Base-by-base conservation (phyloP, 2,888 invertebrate species). In the Plusia festucae region DNA sequence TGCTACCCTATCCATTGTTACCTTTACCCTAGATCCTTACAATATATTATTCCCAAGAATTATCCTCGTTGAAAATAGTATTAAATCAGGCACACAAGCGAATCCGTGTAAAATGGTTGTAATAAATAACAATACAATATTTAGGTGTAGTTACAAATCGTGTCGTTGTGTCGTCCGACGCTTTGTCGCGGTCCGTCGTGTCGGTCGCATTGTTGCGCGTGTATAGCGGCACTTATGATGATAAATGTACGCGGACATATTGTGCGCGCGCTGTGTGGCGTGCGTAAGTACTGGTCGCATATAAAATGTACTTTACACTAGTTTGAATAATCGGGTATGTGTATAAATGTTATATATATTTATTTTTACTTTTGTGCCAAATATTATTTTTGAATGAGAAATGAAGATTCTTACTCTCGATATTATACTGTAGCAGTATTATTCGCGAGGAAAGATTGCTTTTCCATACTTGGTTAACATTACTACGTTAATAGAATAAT, bases 211-310 rank as follows among this genome's bases (percentile, higher is more conserved):
- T 85, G 85, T 86, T 79, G 74, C 76, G 70, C 66, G 83, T 85
- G 86, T 87, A 86, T 85, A 82, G 83, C 83, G 79, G 82, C 90
- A 87, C 90, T 93, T 91, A 92, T 91, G 92, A 93, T 93, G 94
- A 94, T 93, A 91, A 93, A 94, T 94, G 92, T 83, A 78, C 81
- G 85, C 87, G 88, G 85, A 88, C 87, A 86, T 81, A 76, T 76
- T 76, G 77, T 76, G 67, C 51, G 67, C 67, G 65, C 65, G 58
- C 65, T 80, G 84, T 82, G 78, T 77, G 82, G 82, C 85, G 79
- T 78, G 73, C 71, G 71, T 49, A 18, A 27, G 86, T 83, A 90
- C 80, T 60, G 90, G 85, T 69, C 61, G 87, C 85, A 87, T 66
- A 82, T 58, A 69, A 75, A 79, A 40, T 73, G 56, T 53, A 6